Evolutionary conservation across 2,113 vertebrate species (phyloP).

Genomic region (Atractosteus spatula): DNA sequence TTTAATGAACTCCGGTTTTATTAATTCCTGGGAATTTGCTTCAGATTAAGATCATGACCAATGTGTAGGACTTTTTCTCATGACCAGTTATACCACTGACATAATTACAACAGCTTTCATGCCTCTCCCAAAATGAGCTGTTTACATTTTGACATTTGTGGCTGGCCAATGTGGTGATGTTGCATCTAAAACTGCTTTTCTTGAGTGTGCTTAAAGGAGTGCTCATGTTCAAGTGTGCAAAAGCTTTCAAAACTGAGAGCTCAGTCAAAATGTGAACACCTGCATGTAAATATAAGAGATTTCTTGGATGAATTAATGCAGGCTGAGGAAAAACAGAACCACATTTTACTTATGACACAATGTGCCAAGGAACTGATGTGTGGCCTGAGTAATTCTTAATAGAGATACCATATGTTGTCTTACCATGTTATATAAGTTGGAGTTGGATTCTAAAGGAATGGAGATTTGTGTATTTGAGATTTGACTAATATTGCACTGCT

Average conservation of each 20-base stretch:
- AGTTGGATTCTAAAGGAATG: neutral
- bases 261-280: neutral
- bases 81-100: constrained; percentile 16
- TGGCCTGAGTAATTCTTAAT: constrained; percentile 10
- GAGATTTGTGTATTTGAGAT: neutral
- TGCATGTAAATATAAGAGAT: neutral
- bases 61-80: constrained; percentile 32
- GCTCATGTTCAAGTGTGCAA: no score
- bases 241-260: neutral
- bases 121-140: constrained; percentile 43
- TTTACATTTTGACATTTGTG: constrained; percentile 53
- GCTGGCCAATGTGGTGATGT: constrained; percentile 41
- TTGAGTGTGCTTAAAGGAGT: no score
- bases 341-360: neutral
- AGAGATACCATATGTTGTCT: constrained; percentile 14
- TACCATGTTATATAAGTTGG: no score
- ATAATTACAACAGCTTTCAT: constrained; percentile 40
- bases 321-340: constrained; percentile 11
- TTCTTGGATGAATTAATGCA: constrained; percentile 4
- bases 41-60: constrained; percentile 51
- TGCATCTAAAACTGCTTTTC: constrained; percentile 10
- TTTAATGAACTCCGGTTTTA: constrained; percentile 15
- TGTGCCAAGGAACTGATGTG: constrained; percentile 3
- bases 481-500: no score
- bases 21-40: constrained; percentile 42